These are phyloP conservation scores for Colistium nudipinnis DNA, from an alignment of 2,113 vertebrate species.

Conservation along the genomic window DNA sequence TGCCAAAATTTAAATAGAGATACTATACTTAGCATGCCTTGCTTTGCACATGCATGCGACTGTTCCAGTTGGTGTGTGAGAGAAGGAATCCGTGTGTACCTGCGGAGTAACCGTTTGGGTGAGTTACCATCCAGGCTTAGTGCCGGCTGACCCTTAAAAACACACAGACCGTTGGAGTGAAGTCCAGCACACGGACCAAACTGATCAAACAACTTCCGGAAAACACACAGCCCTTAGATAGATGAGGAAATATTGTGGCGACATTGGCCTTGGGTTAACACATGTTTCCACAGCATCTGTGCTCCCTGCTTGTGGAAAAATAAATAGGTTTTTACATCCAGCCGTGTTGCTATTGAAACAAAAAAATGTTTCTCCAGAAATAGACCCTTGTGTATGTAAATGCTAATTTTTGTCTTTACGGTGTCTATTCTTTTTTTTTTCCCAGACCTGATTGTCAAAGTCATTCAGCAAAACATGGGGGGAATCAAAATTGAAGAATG, in stretches of 20 bases:
- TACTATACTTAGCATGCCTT: no score
- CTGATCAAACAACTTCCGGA: neutral
- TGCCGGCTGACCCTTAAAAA: constrained; percentile 65
- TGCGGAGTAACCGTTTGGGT: constrained; percentile 49
- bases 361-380: neutral
- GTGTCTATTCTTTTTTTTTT: constrained; percentile 25
- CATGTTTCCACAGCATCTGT: constrained; percentile 33
- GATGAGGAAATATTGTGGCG: constrained; percentile 15
- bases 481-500: constrained; percentile 79
- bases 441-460: constrained; percentile 76
- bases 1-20: no score
- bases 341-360: neutral
- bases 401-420: neutral
- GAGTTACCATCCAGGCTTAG: constrained; percentile 67
- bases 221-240: constrained; percentile 38
- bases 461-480: constrained; percentile 80
- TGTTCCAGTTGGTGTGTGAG: neutral
- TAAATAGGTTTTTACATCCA: constrained; percentile 31
- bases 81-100: constrained; percentile 30
- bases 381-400: neutral
- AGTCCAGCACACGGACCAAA: constrained; percentile 10
- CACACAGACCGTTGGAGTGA: constrained; percentile 55
- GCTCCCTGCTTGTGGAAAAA: constrained; percentile 39
- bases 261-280: no score
- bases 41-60: neutral